Evolutionary conservation across 2,797 vertebrate species (phyloP), one percentile per base, ranked within the genome.

Genomic region (Argyrosomus regius): DNA sequence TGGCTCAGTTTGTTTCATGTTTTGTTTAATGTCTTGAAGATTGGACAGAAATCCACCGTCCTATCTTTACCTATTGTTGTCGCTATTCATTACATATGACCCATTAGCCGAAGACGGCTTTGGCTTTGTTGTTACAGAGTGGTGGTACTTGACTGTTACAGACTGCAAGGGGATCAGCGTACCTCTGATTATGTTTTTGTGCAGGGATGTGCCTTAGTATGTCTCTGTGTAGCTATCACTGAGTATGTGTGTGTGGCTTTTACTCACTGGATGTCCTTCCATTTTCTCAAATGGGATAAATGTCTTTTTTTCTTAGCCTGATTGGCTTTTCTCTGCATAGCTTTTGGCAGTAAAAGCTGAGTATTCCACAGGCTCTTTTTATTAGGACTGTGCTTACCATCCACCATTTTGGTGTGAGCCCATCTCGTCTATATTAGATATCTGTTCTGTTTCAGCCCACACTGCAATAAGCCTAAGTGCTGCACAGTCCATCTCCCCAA

Each of bases 401-500:
- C 85, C 85, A 86, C 90, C 85, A 91, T 92, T 91, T 93, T 90
- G 90, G 86, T 89, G 78, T 35, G 57, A 91, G 77, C 83, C 83
- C 81, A 88, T 90, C 86, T 87, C 39, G 65, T 79, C 76, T 85
- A 74, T 88, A 91, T 91, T 89, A 89, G 85, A 90, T 90, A 89
- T 90, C 89, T 89, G 75, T 72, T 87, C 85, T 76, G 82, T 87
- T 91, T 86, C 82, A 90, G 87, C 89, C 88, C 81, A 92, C 89
- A 86, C 83, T 92, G 90, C 89, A 92, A 92, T 93, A 93, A 89
- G 91, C 86, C 80, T 91, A 93, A 94, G 90, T 92, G 89, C 90
- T 89, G 82, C 88, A 81, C 85, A 87, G 88, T 92, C 90, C 89
- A 85, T 89, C 93, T 91, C 82, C 82, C 71, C 77, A 86, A 82